These are phyloP conservation scores for Catharus ustulatus DNA, from an alignment of 2,797 vertebrate genomes.

Conservation along the genomic window DNA sequence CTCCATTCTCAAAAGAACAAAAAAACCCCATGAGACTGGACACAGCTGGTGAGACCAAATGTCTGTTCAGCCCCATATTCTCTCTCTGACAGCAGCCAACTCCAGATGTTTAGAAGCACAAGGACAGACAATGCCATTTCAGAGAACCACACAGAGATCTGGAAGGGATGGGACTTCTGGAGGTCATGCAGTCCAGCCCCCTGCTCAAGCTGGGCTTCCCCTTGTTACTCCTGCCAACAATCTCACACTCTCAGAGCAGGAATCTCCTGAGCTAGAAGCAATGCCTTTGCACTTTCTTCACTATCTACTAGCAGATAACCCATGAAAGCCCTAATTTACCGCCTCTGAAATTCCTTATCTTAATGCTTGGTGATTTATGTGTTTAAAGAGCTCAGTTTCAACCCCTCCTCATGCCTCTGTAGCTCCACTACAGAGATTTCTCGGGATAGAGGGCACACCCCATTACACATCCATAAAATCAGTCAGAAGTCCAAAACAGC, in stretches of 20 bases:
- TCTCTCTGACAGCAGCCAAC: neutral
- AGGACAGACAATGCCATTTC: neutral
- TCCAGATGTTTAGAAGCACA: constrained; percentile 9
- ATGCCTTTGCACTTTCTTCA: neutral
- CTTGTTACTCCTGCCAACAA: neutral
- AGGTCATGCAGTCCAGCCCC: neutral
- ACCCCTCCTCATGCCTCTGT: neutral
- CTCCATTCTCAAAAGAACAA: constrained; percentile 7
- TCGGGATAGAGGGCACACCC: neutral
- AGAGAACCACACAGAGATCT: neutral
- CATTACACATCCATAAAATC: neutral
- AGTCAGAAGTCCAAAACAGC: neutral
- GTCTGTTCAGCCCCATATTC: neutral
- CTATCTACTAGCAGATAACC: neutral
- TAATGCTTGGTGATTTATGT: neutral
- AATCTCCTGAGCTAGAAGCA: constrained; percentile 13
- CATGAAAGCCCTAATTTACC: neutral
- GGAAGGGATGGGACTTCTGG: neutral
- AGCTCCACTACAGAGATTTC: neutral
- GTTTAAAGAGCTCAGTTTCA: neutral
- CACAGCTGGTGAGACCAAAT: neutral
- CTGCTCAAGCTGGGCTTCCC: neutral
- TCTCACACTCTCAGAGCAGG: neutral
- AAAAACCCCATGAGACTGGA: neutral
- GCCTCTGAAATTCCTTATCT: neutral